Base-by-base conservation (phyloP, 2,113 vertebrate genomes). In the Salvator merianae region DNA sequence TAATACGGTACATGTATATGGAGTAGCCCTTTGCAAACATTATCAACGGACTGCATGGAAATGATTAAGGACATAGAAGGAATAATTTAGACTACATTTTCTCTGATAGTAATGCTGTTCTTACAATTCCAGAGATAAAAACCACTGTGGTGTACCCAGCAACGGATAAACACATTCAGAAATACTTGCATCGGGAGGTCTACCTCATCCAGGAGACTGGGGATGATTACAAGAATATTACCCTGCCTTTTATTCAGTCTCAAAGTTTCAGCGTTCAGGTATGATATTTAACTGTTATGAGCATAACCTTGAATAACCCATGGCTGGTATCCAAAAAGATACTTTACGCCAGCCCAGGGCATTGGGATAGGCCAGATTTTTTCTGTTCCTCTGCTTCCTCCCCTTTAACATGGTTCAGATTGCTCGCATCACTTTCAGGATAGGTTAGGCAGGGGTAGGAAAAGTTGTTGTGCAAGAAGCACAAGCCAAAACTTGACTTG, bases 241-340 rank as follows among this genome's bases (percentile, higher is more conserved):
- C 98, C 0, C 92, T 98, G 53, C 98, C 98, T 14, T 96, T 97
- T 92, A 95, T 99, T 81, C 93, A 97, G 84, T 89, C 95, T 32
- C 97, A 98, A 94, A 96, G 97, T 92, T 97, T 99, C 93, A 98
- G 98, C 85, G 70, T 98, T 83, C 97, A 99, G 98, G 99, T 99
- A 91, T 0, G 34, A 78, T 20, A 76, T 7, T 73, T 2, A 20
- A 3, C 40, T 20, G 16, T 28, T 65, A 68, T 16, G 3, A 68
- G 69, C 3, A 6, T 47, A 22, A 9, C 24, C 6, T n/a, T 14
- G n/a, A 4, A 22, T 30, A 26, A 7, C 62, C 63, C 22, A 4
- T 63, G 30, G 24, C 22, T 76, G 32, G 6, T 20, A 3, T 47
- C 10, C 55, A 75, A 30, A 68, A 26, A 53, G 62, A 18, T 53